Percentiles rank a stretch among this genome's conserved stretches.
Conservation (phyloP, 2,797 vertebrate species). For the Okamejei kenojei region DNA sequence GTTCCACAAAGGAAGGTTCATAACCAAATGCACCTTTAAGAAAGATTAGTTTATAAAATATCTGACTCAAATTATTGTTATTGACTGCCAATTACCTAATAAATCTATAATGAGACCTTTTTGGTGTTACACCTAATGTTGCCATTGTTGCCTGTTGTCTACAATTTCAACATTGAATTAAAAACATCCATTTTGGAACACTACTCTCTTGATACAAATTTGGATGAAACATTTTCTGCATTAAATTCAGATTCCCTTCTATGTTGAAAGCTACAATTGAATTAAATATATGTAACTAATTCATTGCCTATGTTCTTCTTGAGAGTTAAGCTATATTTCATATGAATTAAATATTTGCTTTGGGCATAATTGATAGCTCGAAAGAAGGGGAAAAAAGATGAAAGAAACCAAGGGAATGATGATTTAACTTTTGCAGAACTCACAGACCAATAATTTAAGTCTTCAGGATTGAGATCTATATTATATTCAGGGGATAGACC, state of each 20-base stretch:
- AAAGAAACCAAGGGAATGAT: neutral
- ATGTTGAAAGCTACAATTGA: neutral
- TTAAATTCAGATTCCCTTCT: neutral
- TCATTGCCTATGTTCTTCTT: neutral
- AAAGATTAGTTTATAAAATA: neutral
- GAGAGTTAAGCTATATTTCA: neutral
- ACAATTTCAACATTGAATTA: neutral
- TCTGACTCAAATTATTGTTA: neutral
- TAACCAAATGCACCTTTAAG: neutral
- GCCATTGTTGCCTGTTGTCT: neutral
- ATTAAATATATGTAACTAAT: neutral
- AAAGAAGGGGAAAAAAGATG: neutral
- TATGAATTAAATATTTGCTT: neutral
- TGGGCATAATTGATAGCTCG: neutral
- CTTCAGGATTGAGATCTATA: neutral
- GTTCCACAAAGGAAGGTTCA: neutral
- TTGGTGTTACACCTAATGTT: neutral
- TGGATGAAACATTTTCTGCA: neutral
- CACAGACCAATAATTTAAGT: neutral
- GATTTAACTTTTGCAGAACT: neutral
- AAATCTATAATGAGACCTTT: neutral
- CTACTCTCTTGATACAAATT: neutral
- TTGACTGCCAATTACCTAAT: neutral
- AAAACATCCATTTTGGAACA: neutral
- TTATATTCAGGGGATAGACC: neutral